Base-by-base conservation (phyloP, 2,797 vertebrate genomes). In the Poecilia gillii region DNA sequence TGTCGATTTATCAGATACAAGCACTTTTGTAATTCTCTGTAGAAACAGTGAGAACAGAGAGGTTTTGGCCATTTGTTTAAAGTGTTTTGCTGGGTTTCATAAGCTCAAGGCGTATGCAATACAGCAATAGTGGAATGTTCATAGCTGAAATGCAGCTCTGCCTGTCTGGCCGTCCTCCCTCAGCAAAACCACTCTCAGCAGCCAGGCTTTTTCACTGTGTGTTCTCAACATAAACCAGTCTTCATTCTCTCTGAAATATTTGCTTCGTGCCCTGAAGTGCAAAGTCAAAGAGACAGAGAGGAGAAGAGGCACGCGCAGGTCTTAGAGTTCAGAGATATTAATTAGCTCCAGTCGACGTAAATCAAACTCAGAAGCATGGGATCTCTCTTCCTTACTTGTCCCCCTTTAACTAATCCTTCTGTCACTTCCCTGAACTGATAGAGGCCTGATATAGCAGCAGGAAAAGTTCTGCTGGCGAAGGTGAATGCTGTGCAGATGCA, bases 291-390 rank as follows among this genome's bases (percentile, higher is more conserved):
- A 83, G 73, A 79, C 28, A 23, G 73, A 83, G 73, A 84, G 49
- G 43, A 83, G 72, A 87, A 45, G 76, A 89, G 77, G 80, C 78
- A 12, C n/a, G 14, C 57, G 72, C 80, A 82, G 79, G 62, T 90
- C 80, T 87, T 89, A 84, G 83, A 87, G 89, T 89, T 87, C 84
- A 81, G 53, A 76, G 74, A 88, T 87, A 79, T 90, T 92, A 89
- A 91, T 91, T 87, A 82, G 85, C 84, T 89, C 46, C 80, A 80
- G 81, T 92, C 41, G 74, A 87, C 86, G 89, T 90, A 89, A 91
- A 93, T 93, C 89, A 89, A 83, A 82, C 86, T 87, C 68, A 59
- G 84, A 84, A 88, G 80, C 78, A 72, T 75, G 76, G 76, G 80
- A 84, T 90, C 79, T 77, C 80, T 86, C 77, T 77, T 85, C 71